A percentile compares a stretch with the other conserved stretches of the same genome.
Evolutionary conservation across 1,140 invertebrate species (phyloP).

Genomic region (Camponotus floridanus): DNA sequence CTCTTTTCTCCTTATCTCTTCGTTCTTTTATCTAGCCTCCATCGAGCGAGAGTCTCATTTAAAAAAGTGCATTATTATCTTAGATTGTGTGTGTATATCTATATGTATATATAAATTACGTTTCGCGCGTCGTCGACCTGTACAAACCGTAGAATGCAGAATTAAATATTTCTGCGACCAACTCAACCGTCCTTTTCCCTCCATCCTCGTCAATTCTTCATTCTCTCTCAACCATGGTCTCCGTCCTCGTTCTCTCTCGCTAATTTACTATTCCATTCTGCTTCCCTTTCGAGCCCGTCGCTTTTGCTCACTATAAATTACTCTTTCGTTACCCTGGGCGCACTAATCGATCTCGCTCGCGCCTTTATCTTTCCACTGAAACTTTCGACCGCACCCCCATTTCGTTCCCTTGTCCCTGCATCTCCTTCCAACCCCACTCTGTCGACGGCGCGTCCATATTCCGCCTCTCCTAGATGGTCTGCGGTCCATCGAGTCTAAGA

Average conservation of each 20-base stretch:
- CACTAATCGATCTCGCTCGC: constrained; percentile 60
- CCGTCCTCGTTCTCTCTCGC: constrained; percentile 11
- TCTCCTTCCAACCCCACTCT: constrained; percentile 3
- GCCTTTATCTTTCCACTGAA: constrained; percentile 57
- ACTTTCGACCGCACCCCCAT: constrained; percentile 62
- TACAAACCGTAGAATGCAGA: constrained; percentile 37
- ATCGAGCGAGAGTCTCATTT: constrained; percentile 58
- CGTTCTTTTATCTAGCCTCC: constrained; percentile 44
- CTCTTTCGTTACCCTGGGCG: constrained; percentile 55
- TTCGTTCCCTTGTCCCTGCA: constrained; percentile 17
- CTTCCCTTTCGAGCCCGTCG: constrained; percentile 47
- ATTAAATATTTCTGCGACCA: constrained; percentile 60
- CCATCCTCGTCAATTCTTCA: constrained; percentile 34
- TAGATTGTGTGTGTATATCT: constrained; percentile 17
- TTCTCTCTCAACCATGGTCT: constrained; percentile 39
- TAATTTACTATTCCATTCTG: constrained; percentile 54
- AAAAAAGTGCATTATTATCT: constrained; percentile 63
- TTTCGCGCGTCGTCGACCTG: not conserved
- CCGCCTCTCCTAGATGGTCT: constrained; percentile 24
- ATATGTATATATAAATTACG: constrained; percentile 30
- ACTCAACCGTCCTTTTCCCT: constrained; percentile 22
- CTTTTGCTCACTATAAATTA: constrained; percentile 61
- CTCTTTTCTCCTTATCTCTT: constrained; percentile 60
- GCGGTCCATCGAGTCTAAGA: constrained; percentile 34
- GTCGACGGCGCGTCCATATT: constrained; percentile 24